Evolutionary conservation across 2,888 invertebrate species (phyloP), one percentile per base, ranked within the genome.

Genomic region (Eulithis prunata): DNA sequence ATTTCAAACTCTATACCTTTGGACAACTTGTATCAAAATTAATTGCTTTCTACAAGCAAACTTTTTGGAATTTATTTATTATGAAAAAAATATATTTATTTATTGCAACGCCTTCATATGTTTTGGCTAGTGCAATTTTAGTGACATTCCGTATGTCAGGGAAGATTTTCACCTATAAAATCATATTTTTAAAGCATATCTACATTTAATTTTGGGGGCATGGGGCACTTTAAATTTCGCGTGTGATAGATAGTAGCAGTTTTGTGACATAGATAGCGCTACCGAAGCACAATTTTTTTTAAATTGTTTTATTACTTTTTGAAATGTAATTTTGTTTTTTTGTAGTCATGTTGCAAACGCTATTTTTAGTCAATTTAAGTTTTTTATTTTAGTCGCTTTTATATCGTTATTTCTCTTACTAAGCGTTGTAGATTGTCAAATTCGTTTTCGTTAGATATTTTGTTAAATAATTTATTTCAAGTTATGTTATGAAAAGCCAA

Each of bases 71-170:
- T 59, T 58, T 71, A 72, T 71, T 70, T 73, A 73, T 72, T 70
- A 61, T 58, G 62, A 70, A 57, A 66, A 21, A 68, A 58, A 55
- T 11, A 32, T 68, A 68, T 72, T 75, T 72, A 68, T 71, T 69
- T 69, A 69, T 74, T 79, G 78, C 75, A 73, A 71, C 68, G 88
- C 92, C 91, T 92, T 91, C 89, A 92, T 92, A 90, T 92, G 91
- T 92, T 92, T 91, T 91, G 92, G 91, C 86, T 66, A 52, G 66
- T 71, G 72, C 64, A 66, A 66, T 67, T 56, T 56, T 47, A 71
- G 71, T 76, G 75, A 73, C 79, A 75, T 78, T 77, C 73, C 73
- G 68, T 69, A 52, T 77, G 77, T 81, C 76, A 79, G 69, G 70
- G 67, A 74, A 72, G 52, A 51, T 79, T 76, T 86, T 89, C 88